Base-by-base conservation (phyloP, 2,113 vertebrate species). In the Choloepus hoffmanni region DNA sequence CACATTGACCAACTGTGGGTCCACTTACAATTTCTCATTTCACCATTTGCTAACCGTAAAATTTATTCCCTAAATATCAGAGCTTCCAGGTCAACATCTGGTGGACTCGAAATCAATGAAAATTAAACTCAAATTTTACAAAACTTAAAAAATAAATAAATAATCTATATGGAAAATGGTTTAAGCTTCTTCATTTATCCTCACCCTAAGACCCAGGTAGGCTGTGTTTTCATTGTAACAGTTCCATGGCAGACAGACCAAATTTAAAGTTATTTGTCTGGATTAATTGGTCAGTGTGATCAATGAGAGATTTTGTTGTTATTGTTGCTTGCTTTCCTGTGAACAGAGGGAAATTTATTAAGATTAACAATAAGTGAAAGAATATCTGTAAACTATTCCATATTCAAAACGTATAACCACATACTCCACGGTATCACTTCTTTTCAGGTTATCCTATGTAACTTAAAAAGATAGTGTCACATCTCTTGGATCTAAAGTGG, bases 81-180 rank as follows among this genome's bases (percentile, higher is more conserved):
- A 89, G 21, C 14, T 62, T 89, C 73, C 16, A 30, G 90, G 28
- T 4, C 60, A 36, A 81, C 58, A 84, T 40, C 30, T 84, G 19
- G 23, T 53, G 7, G 23, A 72, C 55, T 84, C n/a, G 45, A 70
- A 58, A 78, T 72, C 53, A 40, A 45, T 79, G 40, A 85, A 92
- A 82, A 90, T 65, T 33, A 77, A 43, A 58, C 40, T 79, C 55
- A 76, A 87, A 95, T 94, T 55, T 86, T 40, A 92, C 48, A 62
- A 89, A 62, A 33, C 36, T 92, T 28, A 53, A 53, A 53, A 60
- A 60, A 60, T 60, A 60, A 60, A 60, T 60, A 60, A 53, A 79
- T 65, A 77, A 88, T 91, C 28, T 50, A 76, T 45, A 84, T 67
- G n/a, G 15, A 48, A n/a, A 21, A 72, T 33, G 7, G 77, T 53